These are phyloP conservation scores for Papilio helenus DNA, from an alignment of 1,140 invertebrate genomes.

Conservation along the genomic window DNA sequence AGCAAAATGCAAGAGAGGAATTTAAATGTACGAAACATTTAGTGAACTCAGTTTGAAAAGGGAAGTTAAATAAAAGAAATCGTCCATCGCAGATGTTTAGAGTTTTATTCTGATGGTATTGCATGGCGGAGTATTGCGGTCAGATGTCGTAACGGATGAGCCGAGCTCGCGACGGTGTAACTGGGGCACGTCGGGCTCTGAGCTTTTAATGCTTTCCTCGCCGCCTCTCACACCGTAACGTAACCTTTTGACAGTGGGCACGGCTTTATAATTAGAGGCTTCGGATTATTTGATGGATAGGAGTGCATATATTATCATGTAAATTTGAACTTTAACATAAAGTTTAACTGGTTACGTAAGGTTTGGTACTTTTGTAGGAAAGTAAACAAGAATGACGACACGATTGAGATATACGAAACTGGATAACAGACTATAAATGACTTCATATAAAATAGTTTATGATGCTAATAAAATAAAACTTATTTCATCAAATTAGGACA, in stretches of 20 bases:
- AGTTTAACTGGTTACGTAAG: constrained; percentile 4
- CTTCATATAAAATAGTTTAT: not conserved
- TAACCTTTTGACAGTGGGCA: constrained; percentile 37
- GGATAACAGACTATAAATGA: not conserved
- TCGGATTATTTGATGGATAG: constrained; percentile 2
- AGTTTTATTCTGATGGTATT: constrained; percentile 19
- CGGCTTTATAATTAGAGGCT: constrained; percentile 21
- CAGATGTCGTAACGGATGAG: constrained; percentile 49
- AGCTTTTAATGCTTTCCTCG: constrained; percentile 53
- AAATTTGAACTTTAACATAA: constrained; percentile 16
- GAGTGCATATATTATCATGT: constrained; percentile 25
- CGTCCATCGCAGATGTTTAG: not conserved
- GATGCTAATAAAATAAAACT: not conserved
- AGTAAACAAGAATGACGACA: not conserved
- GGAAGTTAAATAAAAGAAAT: not conserved
- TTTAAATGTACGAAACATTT: not conserved
- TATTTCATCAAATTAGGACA: too few species aligned
- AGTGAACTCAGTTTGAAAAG: not conserved
- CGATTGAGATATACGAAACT: not conserved
- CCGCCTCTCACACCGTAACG: constrained; percentile 48
- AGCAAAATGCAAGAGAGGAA: too few species aligned
- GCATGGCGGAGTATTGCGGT: constrained; percentile 34
- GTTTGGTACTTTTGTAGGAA: not conserved
- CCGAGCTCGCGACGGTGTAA: constrained; percentile 41
- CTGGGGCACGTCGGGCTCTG: constrained; percentile 46